Evolutionary conservation across 1,140 invertebrate genomes (phyloP).

Genomic region (Mycetomoellerius zeteki): DNA sequence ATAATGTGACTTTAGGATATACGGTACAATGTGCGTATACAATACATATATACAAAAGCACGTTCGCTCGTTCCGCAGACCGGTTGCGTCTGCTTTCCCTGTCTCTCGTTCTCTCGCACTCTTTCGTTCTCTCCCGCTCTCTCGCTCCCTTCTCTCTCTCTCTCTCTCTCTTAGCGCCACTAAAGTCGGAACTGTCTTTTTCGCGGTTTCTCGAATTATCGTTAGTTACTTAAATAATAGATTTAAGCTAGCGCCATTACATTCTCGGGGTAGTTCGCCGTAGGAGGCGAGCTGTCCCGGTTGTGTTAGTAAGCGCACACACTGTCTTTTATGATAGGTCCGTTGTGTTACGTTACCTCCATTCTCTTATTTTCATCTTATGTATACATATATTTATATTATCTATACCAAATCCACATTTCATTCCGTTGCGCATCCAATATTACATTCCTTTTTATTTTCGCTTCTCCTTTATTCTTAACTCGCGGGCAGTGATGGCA

Average conservation of each 20-base stretch:
- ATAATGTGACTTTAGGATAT: conserved; percentile 78
- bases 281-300: conserved; percentile 50
- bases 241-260: conserved; percentile 78
- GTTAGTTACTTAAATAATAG: conserved; percentile 80
- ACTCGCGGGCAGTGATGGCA: conserved; percentile 54
- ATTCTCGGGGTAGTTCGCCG: conserved; percentile 59
- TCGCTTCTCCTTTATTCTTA: conserved; percentile 30
- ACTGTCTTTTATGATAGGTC: conserved; percentile 83
- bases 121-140: background rate
- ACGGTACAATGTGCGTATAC: conserved; percentile 84
- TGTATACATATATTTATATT: background rate
- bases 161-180: conserved; percentile 67
- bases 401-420: conserved; percentile 32
- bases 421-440: background rate
- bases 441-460: conserved; percentile 23
- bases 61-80: conserved; percentile 79
- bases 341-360: conserved; percentile 74
- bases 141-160: conserved; percentile 5
- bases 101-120: conserved; percentile 17
- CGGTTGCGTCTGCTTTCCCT: conserved; percentile 47
- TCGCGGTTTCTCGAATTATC: conserved; percentile 58
- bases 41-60: conserved; percentile 83
- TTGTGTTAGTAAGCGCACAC: conserved; percentile 83
- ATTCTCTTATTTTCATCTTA: conserved; percentile 25
- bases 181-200: conserved; percentile 80